phyloP scores from a whole-genome alignment of 2,888 invertebrate species.

The Pyrrhia umbra region DNA sequence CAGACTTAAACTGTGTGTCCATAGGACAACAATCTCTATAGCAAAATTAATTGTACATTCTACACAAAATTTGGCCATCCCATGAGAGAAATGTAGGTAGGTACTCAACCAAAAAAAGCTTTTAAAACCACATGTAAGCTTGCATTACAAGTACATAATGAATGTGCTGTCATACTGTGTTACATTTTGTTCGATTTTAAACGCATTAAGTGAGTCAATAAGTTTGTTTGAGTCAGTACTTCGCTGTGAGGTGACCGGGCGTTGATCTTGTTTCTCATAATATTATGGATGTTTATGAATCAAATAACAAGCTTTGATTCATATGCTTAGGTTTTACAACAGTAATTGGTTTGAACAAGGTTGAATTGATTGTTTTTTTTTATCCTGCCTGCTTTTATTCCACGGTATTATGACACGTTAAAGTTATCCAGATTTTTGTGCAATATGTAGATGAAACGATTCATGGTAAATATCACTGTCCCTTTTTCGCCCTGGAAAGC shows the following conservation, averaged over 20 bases:
- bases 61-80: conserved; percentile 27
- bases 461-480: not conserved
- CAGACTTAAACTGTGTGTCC: too few relatives aligned
- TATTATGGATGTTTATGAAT: conserved; percentile 14
- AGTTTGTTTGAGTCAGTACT: conserved; percentile 46
- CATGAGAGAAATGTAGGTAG: conserved; percentile 46
- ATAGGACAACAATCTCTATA: conserved; percentile 5
- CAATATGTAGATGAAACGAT: not conserved
- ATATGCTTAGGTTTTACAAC: conserved; percentile 20
- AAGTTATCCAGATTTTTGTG: not conserved
- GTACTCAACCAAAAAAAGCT: conserved; percentile 44
- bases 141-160: conserved; percentile 42
- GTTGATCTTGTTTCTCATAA: conserved; percentile 42
- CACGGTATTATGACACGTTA: not conserved
- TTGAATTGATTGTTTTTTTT: not conserved
- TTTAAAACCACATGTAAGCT: conserved; percentile 53
- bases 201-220: conserved; percentile 54
- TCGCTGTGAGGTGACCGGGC: conserved; percentile 51
- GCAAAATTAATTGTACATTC: conserved; percentile 17
- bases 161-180: conserved; percentile 46
- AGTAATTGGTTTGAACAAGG: conserved; percentile 6
- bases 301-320: conserved; percentile 34
- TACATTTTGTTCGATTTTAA: conserved; percentile 55
- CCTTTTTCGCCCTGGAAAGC: too few relatives aligned
- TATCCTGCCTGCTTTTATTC: not conserved